phyloP scores from a whole-genome alignment of 2,113 vertebrate species.

The Sapayoa aenigma region DNA sequence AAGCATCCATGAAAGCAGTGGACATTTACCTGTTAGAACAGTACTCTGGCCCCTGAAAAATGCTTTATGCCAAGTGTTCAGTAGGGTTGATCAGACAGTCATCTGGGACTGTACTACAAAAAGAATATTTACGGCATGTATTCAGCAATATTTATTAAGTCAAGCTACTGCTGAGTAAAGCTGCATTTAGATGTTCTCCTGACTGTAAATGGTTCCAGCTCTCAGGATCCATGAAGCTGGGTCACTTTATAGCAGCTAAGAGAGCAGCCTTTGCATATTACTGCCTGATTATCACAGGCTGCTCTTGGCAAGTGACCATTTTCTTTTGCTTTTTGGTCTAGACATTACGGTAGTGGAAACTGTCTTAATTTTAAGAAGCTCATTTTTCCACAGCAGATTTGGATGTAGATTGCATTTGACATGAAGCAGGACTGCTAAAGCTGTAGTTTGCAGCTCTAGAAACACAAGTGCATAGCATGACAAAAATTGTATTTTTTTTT shows the following conservation, averaged over 20 bases:
- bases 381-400: slow-evolving; percentile 35
- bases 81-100: background rate
- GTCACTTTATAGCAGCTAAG: background rate
- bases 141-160: background rate
- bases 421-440: slow-evolving; percentile 31
- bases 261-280: background rate
- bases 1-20: background rate
- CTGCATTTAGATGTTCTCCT: background rate
- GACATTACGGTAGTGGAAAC: slow-evolving; percentile 45
- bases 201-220: background rate
- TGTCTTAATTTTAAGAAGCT: background rate
- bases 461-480: background rate
- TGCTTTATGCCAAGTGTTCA: background rate
- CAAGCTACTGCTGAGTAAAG: background rate
- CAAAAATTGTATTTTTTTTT: background rate
- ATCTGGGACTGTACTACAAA: background rate
- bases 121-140: background rate
- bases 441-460: background rate
- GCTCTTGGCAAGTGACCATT: slow-evolving; percentile 5
- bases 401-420: background rate
- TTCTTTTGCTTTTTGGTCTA: slow-evolving; percentile 31
- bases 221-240: background rate
- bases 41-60: background rate
- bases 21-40: background rate
- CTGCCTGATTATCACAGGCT: background rate